These are phyloP conservation scores for Alectoris magna DNA, from an alignment of 2,797 vertebrate genomes.

Conservation along the genomic window DNA sequence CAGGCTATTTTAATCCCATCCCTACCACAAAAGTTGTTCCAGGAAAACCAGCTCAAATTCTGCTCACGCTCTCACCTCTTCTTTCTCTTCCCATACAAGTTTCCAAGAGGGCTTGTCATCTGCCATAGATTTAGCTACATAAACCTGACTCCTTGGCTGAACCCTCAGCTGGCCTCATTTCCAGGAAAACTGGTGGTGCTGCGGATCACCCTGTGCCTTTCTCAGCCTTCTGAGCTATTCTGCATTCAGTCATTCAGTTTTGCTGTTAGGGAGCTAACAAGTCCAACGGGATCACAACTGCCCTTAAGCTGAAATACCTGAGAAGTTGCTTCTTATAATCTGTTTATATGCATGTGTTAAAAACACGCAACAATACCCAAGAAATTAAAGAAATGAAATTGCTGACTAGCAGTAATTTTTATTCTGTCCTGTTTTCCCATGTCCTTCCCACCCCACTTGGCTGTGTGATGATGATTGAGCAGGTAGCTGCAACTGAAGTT, in stretches of 20 bases:
- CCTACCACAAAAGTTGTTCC: neutral
- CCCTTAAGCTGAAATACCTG: neutral
- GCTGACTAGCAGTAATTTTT: neutral
- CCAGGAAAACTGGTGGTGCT: slow-evolving; percentile 29
- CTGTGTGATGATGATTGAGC: neutral
- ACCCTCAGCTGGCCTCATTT: neutral
- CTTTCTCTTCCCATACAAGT: neutral
- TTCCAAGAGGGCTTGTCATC: neutral
- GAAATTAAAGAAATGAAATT: neutral
- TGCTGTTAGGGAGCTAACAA: neutral
- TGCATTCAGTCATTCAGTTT: neutral
- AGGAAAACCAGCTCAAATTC: neutral
- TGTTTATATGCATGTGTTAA: neutral
- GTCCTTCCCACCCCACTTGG: neutral
- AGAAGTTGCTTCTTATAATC: neutral
- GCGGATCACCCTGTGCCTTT: neutral
- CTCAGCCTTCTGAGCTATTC: neutral
- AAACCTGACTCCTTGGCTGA: slow-evolving; percentile 27
- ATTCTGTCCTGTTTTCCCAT: neutral
- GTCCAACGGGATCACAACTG: neutral
- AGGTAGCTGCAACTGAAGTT: neutral
- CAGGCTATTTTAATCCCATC: neutral
- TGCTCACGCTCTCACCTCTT: neutral
- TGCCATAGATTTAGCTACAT: neutral
- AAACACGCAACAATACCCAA: neutral